Evolutionary conservation across 2,113 vertebrate genomes (phyloP).

Genomic region (Sylvietta virens): DNA sequence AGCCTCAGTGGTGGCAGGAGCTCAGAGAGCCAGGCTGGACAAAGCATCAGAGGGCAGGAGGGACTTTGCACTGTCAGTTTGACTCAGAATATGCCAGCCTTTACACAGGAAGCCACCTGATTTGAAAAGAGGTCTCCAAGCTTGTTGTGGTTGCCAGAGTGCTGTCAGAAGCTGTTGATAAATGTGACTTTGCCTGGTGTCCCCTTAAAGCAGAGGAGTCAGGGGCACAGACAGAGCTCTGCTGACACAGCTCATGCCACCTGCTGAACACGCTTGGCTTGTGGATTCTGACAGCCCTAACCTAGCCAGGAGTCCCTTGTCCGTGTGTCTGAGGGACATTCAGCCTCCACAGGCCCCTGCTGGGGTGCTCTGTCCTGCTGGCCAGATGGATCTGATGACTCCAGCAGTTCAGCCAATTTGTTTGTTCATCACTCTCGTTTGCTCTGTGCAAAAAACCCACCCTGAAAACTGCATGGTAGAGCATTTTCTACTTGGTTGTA

Average conservation of each 20-base stretch:
- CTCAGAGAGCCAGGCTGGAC: neutral
- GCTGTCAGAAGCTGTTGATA: neutral
- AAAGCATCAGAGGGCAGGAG: neutral
- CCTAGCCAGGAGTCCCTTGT: neutral
- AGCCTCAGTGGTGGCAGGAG: neutral
- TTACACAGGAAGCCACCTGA: neutral
- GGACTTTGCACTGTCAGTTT: neutral
- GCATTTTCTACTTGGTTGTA: neutral
- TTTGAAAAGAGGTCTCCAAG: neutral
- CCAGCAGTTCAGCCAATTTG: neutral
- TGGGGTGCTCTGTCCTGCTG: neutral
- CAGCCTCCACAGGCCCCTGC: neutral
- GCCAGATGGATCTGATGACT: neutral
- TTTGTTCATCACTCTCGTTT: neutral
- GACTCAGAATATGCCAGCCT: neutral
- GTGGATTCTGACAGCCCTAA: neutral
- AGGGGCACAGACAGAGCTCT: neutral
- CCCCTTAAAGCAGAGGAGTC: neutral
- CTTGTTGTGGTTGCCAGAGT: neutral
- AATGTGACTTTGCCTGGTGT: neutral
- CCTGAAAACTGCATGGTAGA: neutral
- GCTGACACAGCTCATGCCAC: neutral
- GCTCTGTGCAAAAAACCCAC: neutral
- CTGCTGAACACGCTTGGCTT: neutral
- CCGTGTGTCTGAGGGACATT: neutral